Evolutionary conservation across 2,888 invertebrate species (phyloP).

Genomic region (Monoplex corrugatus): DNA sequence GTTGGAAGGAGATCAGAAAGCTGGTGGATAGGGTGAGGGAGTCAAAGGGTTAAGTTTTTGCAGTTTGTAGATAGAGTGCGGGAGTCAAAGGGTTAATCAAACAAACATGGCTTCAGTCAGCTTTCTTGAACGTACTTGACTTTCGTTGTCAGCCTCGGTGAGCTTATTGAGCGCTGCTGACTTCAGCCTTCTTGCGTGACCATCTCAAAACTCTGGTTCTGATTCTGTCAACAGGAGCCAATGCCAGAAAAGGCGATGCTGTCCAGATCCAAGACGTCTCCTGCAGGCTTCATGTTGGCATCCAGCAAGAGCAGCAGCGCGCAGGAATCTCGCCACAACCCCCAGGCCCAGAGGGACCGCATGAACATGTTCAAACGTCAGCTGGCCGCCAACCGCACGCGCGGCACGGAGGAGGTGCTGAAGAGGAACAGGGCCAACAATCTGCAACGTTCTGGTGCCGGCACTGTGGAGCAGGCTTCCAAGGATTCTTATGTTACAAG

Average conservation of each 20-base stretch:
- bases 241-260: background rate
- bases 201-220: background rate
- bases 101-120: no score
- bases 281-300: background rate
- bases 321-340: background rate
- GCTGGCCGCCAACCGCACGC: conserved; percentile 43
- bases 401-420: conserved; percentile 46
- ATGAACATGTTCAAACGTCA: conserved; percentile 49
- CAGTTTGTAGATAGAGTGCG: no score
- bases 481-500: background rate
- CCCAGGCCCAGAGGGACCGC: conserved; percentile 18
- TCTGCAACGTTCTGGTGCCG: background rate
- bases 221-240: background rate
- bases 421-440: conserved; percentile 32
- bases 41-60: no score
- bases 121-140: no score
- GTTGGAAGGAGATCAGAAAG: no score
- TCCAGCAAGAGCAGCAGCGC: background rate
- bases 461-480: background rate
- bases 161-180: no score
- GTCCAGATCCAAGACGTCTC: background rate
- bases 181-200: background rate
- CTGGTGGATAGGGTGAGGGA: no score
- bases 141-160: no score
- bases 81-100: no score